Conservation (phyloP, 2,113 vertebrate genomes). For the Myodes glareolus region DNA sequence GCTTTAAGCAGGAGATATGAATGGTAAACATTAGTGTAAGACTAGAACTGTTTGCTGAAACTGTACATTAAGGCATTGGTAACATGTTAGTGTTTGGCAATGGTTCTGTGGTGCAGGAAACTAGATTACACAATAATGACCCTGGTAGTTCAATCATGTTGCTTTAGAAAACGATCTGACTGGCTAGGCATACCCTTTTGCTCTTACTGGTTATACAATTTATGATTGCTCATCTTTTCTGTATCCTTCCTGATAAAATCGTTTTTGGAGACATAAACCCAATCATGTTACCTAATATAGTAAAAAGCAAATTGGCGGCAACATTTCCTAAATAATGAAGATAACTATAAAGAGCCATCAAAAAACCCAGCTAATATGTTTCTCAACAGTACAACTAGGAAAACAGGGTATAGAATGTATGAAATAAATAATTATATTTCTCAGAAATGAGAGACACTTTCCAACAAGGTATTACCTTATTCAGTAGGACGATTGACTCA, state of each 20-base stretch:
- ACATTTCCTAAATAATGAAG: conserved; percentile 29
- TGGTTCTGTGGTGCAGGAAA: background rate
- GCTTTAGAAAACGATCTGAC: background rate
- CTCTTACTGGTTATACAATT: background rate
- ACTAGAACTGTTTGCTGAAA: background rate
- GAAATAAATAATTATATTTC: conserved; percentile 35
- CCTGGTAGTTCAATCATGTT: background rate
- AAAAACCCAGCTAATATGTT: background rate
- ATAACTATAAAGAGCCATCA: background rate
- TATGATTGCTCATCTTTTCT: conserved; percentile 22
- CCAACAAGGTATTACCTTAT: background rate
- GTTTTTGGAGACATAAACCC: conserved; percentile 35
- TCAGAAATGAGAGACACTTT: conserved; percentile 3
- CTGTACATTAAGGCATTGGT: background rate
- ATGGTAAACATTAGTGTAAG: background rate
- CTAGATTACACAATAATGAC: background rate
- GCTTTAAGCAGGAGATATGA: conserved; percentile 9
- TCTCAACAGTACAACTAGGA: conserved; percentile 10
- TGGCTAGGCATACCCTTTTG: background rate
- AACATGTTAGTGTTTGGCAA: conserved; percentile 26
- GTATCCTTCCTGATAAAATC: background rate
- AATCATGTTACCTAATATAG: conserved; percentile 30
- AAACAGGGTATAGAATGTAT: background rate
- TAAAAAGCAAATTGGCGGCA: conserved; percentile 20
- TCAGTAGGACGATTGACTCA: background rate